Percentiles rank a stretch among this genome's conserved stretches.
Evolutionary conservation across 1,140 invertebrate species (phyloP).

Genomic region (Drosophila subobscura): DNA sequence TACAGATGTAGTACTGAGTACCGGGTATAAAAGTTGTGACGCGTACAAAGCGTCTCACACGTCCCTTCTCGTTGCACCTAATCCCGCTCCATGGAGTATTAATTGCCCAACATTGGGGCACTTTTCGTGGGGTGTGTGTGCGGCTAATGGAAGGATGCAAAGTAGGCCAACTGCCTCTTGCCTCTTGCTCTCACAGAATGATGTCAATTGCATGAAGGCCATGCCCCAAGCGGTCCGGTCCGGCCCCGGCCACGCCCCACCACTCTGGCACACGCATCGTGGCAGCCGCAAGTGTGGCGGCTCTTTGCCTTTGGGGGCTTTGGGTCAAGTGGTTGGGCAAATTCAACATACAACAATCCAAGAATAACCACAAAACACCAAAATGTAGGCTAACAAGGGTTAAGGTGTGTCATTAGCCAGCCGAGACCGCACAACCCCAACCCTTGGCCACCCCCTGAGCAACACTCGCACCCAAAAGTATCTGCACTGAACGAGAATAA

Average conservation of each 20-base stretch:
- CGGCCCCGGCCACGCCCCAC: no score
- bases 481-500: no score
- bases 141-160: slow-evolving; percentile 15
- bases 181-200: slow-evolving; percentile 27
- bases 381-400: slow-evolving; percentile 64
- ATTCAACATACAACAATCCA: slow-evolving; percentile 32
- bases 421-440: neutral
- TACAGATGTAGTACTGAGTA: no score
- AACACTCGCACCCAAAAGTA: no score
- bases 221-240: slow-evolving; percentile 14
- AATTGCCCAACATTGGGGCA: no score
- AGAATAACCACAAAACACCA: slow-evolving; percentile 43
- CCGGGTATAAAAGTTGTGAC: no score
- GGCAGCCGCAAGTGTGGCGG: slow-evolving; percentile 1
- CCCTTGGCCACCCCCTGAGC: no score
- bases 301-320: slow-evolving; percentile 42
- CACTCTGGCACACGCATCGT: slow-evolving; percentile 7
- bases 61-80: no score
- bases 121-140: slow-evolving; percentile 1
- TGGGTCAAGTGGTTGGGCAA: slow-evolving; percentile 57
- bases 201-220: slow-evolving; percentile 75
- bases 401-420: slow-evolving; percentile 71
- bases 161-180: slow-evolving; percentile 45
- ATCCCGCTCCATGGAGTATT: no score
- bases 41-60: no score